phyloP scores from a whole-genome alignment of 2,888 invertebrate species.

The Cheilosia variabilis region DNA sequence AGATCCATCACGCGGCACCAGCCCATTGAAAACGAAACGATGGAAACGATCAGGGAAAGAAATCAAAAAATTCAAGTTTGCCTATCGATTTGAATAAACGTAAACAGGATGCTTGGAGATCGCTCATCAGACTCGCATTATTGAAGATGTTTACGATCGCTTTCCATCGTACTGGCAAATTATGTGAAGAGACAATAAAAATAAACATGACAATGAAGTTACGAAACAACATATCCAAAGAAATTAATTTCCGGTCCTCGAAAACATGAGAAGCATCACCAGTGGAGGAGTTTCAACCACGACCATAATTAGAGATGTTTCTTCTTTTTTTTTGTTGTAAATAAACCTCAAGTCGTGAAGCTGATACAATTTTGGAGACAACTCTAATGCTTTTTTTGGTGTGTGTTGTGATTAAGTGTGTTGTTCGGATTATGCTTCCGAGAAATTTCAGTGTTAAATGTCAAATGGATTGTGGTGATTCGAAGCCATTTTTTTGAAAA shows the following conservation, averaged over 20 bases:
- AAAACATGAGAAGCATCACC: not conserved
- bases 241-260: slow-evolving; percentile 37
- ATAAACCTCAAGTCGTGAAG: not conserved
- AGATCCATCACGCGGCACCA: slow-evolving; percentile 26
- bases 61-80: slow-evolving; percentile 48
- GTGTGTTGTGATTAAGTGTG: slow-evolving; percentile 24
- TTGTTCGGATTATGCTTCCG: slow-evolving; percentile 17
- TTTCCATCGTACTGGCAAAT: slow-evolving; percentile 41
- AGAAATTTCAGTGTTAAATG: slow-evolving; percentile 23
- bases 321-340: not conserved
- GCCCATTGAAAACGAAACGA: slow-evolving; percentile 17
- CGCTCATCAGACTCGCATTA: slow-evolving; percentile 24
- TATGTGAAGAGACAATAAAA: slow-evolving; percentile 31
- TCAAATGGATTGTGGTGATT: slow-evolving; percentile 22
- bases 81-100: slow-evolving; percentile 51
- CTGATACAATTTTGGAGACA: not conserved
- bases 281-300: slow-evolving; percentile 2
- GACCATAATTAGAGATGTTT: slow-evolving; percentile 43
- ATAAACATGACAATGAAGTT: slow-evolving; percentile 19
- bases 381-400: slow-evolving; percentile 5
- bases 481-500: not conserved
- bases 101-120: slow-evolving; percentile 62
- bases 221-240: not conserved
- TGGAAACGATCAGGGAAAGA: slow-evolving; percentile 3
- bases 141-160: slow-evolving; percentile 55